A percentile compares a stretch with the other conserved stretches of the same genome.
phyloP scores from a whole-genome alignment of 2,797 vertebrate species.

The Sebastes reedi region DNA sequence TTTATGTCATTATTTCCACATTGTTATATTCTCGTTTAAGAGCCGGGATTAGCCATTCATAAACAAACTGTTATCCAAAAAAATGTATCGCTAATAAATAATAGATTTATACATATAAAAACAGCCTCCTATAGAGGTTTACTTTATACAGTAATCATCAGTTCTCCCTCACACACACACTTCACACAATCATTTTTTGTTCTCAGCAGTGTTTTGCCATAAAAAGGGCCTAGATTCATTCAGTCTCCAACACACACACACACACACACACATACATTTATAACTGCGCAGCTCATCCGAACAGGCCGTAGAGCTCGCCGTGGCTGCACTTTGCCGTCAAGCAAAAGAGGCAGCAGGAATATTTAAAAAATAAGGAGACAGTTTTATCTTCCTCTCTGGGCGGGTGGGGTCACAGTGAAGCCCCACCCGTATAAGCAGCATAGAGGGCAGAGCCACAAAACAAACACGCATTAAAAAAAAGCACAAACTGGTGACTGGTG shows the following conservation, averaged over 20 bases:
- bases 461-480: constrained; percentile 8
- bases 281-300: constrained; percentile 12
- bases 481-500: constrained; percentile 38
- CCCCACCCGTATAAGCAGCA: constrained; percentile 69
- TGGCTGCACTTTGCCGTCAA: constrained; percentile 34
- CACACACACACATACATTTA: constrained; percentile 1
- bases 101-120: constrained; percentile 80
- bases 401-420: constrained; percentile 43
- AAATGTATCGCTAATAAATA: constrained; percentile 83
- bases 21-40: constrained; percentile 34
- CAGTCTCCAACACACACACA: background rate
- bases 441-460: constrained; percentile 66
- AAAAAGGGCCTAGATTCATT: constrained; percentile 32
- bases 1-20: constrained; percentile 39
- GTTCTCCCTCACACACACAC: constrained; percentile 29
- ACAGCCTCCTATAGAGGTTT: constrained; percentile 63
- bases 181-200: constrained; percentile 18
- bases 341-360: constrained; percentile 56
- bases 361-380: constrained; percentile 25
- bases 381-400: constrained; percentile 45
- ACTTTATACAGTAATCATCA: constrained; percentile 70
- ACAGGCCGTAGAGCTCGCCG: constrained; percentile 1
- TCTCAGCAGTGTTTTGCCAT: constrained; percentile 63
- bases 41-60: constrained; percentile 57
- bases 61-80: constrained; percentile 75